A percentile compares a stretch with the other conserved stretches of the same genome.
These are phyloP conservation scores for Strigamia transsilvanica DNA, from an alignment of 2,888 invertebrate species.

Conservation along the genomic window DNA sequence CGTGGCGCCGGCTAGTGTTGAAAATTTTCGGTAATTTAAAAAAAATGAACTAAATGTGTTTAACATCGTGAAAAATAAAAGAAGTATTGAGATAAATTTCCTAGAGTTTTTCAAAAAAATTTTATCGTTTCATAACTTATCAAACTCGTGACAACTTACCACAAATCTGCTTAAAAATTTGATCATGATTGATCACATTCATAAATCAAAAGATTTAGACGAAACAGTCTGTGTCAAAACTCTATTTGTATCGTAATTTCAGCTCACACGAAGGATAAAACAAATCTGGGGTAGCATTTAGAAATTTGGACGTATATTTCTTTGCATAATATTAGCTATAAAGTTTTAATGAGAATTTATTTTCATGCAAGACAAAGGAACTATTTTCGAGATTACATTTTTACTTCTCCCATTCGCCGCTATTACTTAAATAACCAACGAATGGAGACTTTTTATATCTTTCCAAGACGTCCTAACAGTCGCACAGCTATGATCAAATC, in stretches of 20 bases:
- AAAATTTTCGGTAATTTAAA: too few species aligned
- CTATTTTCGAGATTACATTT: too few species aligned
- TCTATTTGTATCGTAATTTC: neutral
- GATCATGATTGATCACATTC: conserved; percentile 8
- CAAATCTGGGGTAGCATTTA: neutral
- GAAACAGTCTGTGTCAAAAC: neutral
- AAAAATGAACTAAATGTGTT: neutral
- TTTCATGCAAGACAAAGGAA: too few species aligned
- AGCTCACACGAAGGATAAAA: neutral
- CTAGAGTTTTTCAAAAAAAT: neutral
- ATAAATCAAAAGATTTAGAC: neutral
- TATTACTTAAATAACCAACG: too few species aligned
- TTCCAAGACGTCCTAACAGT: too few species aligned
- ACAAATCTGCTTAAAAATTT: conserved; percentile 1
- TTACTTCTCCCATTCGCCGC: too few species aligned
- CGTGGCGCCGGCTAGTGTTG: neutral
- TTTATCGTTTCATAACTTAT: neutral
- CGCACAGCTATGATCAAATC: too few species aligned
- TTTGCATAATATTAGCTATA: too few species aligned
- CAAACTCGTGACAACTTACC: neutral
- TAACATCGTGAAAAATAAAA: neutral
- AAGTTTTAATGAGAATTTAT: too few species aligned
- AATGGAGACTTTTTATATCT: too few species aligned
- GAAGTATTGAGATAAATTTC: neutral
- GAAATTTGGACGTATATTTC: too few species aligned